Evolutionary conservation across 2,113 vertebrate species (phyloP).

Genomic region (Fulmarus glacialis): DNA sequence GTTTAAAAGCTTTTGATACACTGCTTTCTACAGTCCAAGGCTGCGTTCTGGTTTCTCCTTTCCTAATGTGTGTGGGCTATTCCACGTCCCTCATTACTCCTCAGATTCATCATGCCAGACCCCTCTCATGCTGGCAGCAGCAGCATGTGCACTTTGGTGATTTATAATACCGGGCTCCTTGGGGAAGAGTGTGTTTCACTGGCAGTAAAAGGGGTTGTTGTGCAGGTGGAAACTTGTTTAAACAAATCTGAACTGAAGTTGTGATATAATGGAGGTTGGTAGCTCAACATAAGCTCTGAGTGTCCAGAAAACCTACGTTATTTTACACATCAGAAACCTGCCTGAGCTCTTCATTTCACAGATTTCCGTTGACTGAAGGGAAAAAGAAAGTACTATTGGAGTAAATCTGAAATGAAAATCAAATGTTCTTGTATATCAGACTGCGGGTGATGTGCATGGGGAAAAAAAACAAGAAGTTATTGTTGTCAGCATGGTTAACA

Average conservation of each 20-base stretch:
- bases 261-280: slow-evolving; percentile 32
- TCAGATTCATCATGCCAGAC: slow-evolving; percentile 35
- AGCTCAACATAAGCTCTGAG: slow-evolving; percentile 4
- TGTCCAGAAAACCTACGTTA: not conserved
- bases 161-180: slow-evolving; percentile 33
- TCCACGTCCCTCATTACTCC: slow-evolving; percentile 48
- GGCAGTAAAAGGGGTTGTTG: slow-evolving; percentile 39
- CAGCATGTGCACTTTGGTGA: slow-evolving; percentile 9
- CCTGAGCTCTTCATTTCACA: not conserved
- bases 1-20: not conserved
- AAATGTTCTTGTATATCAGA: not conserved
- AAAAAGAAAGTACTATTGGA: not conserved
- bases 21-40: not conserved
- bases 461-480: not conserved
- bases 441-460: not conserved
- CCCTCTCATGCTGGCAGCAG: slow-evolving; percentile 41
- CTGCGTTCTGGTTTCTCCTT: not conserved
- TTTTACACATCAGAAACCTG: not conserved
- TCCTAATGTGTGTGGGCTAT: slow-evolving; percentile 54
- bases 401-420: not conserved
- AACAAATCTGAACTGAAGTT: slow-evolving; percentile 40
- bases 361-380: not conserved
- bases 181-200: slow-evolving; percentile 35
- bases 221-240: slow-evolving; percentile 71
- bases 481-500: not conserved